Conservation (phyloP, 1,140 invertebrate species). For the Antheraea pernyi region DNA sequence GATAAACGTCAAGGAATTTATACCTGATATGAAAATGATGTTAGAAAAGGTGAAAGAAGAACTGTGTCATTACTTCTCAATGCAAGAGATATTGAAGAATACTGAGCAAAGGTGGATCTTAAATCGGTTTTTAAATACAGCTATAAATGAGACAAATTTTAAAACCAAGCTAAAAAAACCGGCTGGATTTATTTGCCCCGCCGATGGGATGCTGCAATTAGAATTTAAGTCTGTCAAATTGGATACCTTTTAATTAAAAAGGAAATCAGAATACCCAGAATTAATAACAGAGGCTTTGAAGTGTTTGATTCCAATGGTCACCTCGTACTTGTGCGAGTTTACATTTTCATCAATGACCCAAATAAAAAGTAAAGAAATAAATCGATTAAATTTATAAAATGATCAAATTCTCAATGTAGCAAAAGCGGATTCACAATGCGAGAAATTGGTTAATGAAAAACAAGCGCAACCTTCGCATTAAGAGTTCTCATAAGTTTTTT, state of each 20-base stretch:
- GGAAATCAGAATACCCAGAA: slow-evolving; percentile 40
- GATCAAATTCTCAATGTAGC: too few relatives aligned
- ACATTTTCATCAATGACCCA: slow-evolving; percentile 27
- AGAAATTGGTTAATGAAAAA: too few relatives aligned
- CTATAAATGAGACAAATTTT: slow-evolving; percentile 24
- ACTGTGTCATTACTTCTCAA: too few relatives aligned
- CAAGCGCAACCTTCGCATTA: slow-evolving; percentile 9
- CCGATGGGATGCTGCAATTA: slow-evolving; percentile 41
- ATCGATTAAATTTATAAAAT: too few relatives aligned
- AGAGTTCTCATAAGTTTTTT: slow-evolving; percentile 12
- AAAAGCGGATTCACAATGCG: too few relatives aligned
- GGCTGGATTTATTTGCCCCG: slow-evolving; percentile 35
- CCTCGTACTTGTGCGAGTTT: slow-evolving; percentile 23
- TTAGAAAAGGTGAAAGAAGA: too few relatives aligned
- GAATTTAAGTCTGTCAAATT: slow-evolving; percentile 36
- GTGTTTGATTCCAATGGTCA: slow-evolving; percentile 32
- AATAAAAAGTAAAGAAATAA: too few relatives aligned
- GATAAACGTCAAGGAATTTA: too few relatives aligned
- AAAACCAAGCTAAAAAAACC: slow-evolving; percentile 22
- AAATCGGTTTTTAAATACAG: slow-evolving; percentile 37
- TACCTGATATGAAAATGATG: too few relatives aligned
- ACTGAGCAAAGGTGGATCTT: slow-evolving; percentile 30
- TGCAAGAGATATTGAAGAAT: too few relatives aligned
- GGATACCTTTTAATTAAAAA: slow-evolving; percentile 31
- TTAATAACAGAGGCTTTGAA: slow-evolving; percentile 40